phyloP scores from a whole-genome alignment of 2,888 invertebrate genomes.

The Chloroclysta siterata region DNA sequence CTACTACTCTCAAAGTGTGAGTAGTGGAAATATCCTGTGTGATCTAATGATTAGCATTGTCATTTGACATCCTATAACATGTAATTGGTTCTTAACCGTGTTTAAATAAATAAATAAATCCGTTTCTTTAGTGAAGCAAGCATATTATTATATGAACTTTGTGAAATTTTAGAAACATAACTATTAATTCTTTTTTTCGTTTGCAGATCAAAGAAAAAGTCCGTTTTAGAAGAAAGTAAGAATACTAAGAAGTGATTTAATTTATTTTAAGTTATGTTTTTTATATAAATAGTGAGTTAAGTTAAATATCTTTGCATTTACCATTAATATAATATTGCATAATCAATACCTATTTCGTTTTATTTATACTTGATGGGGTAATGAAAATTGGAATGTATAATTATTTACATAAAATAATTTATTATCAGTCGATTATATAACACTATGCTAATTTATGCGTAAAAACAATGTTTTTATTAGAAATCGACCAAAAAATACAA shows the following conservation, averaged over 20 bases:
- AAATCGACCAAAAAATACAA: slow-evolving; percentile 14
- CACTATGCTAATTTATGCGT: slow-evolving; percentile 23
- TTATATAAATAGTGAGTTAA: slow-evolving; percentile 31
- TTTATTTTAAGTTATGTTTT: slow-evolving; percentile 47
- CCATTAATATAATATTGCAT: slow-evolving; percentile 23
- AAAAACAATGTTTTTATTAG: slow-evolving; percentile 10
- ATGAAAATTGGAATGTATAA: not conserved
- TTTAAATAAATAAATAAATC: too few species aligned
- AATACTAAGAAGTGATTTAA: slow-evolving; percentile 53
- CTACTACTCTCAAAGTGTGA: too few species aligned
- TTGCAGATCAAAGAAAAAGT: slow-evolving; percentile 64
- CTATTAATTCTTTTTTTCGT: slow-evolving; percentile 18
- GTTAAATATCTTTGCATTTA: slow-evolving; percentile 30
- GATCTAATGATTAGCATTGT: too few species aligned
- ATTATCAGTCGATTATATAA: not conserved
- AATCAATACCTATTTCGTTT: slow-evolving; percentile 16
- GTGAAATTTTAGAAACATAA: not conserved
- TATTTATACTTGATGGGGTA: not conserved
- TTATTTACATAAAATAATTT: not conserved
- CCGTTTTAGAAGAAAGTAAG: slow-evolving; percentile 58
- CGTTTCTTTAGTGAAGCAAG: too few species aligned
- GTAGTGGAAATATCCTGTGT: too few species aligned
- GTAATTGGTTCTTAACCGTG: too few species aligned
- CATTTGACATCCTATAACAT: too few species aligned
- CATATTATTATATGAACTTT: too few species aligned